These are phyloP conservation scores for Cephus rjabovi DNA, from an alignment of 2,888 invertebrate genomes.

Conservation along the genomic window DNA sequence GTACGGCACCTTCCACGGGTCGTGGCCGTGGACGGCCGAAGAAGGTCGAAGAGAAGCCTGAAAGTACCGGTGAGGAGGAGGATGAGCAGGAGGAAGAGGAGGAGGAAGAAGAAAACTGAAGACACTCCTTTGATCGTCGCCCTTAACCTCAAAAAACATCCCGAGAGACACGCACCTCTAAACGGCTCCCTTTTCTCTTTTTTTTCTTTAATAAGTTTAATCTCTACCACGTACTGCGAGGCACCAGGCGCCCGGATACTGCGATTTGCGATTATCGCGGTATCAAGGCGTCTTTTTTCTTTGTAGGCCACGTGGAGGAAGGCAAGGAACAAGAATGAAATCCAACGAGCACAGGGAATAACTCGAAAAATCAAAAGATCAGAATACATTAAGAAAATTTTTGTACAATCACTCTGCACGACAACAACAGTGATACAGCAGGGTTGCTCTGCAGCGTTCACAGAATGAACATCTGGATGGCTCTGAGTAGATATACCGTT, in stretches of 20 bases:
- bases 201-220: conserved; percentile 4
- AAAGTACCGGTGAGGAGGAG: conserved; percentile 63
- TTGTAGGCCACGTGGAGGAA: conserved; percentile 11
- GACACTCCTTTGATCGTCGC: conserved; percentile 15
- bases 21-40: conserved; percentile 62
- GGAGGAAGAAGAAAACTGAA: conserved; percentile 62
- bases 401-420: neutral
- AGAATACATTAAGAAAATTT: conserved; percentile 6
- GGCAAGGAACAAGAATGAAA: conserved; percentile 18
- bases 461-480: neutral
- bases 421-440: neutral
- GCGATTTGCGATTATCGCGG: neutral
- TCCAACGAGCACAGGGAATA: conserved; percentile 24
- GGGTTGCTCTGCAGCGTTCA: neutral
- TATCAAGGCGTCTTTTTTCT: neutral
- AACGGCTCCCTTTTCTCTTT: conserved; percentile 11
- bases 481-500: neutral
- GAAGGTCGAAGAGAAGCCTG: conserved; percentile 64
- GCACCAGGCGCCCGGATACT: neutral
- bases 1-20: conserved; percentile 46
- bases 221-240: neutral
- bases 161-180: conserved; percentile 15
- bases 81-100: conserved; percentile 64
- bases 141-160: conserved; percentile 9
- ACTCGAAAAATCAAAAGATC: conserved; percentile 18